phyloP scores from a whole-genome alignment of 1,140 invertebrate species.

The Pseudachorutes palmiensis region DNA sequence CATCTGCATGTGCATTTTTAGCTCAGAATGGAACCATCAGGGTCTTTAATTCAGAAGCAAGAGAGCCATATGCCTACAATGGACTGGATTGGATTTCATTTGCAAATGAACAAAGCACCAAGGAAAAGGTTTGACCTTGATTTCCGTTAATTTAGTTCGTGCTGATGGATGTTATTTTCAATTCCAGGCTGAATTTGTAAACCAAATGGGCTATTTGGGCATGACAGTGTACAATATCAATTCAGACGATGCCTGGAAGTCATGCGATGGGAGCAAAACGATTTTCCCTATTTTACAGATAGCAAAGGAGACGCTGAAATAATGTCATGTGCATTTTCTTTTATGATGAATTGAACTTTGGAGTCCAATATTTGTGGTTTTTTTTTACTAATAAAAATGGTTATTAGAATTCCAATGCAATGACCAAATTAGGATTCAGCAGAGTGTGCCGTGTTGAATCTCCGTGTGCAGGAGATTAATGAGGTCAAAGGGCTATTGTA shows the following conservation, averaged over 20 bases:
- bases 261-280: slow-evolving; percentile 24
- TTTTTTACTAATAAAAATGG: no score
- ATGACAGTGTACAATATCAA: slow-evolving; percentile 28
- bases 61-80: slow-evolving; percentile 68
- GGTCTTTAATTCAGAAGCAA: slow-evolving; percentile 57
- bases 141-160: no score
- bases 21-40: slow-evolving; percentile 45
- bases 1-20: slow-evolving; percentile 60
- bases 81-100: slow-evolving; percentile 79
- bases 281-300: slow-evolving; percentile 24
- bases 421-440: no score
- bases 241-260: slow-evolving; percentile 30
- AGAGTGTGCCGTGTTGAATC: no score
- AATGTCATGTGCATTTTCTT: not conserved
- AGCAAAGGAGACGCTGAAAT: slow-evolving; percentile 8
- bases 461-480: no score
- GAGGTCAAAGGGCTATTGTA: no score
- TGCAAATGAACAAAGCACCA: slow-evolving; percentile 66
- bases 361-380: not conserved
- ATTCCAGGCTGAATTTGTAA: slow-evolving; percentile 26
- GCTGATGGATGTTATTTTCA: no score
- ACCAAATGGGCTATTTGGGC: slow-evolving; percentile 25
- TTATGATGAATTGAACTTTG: not conserved
- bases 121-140: slow-evolving; percentile 67
- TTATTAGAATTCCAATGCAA: no score